phyloP scores from a whole-genome alignment of 2,888 invertebrate genomes.

The Gymnosoma rotundatum region DNA sequence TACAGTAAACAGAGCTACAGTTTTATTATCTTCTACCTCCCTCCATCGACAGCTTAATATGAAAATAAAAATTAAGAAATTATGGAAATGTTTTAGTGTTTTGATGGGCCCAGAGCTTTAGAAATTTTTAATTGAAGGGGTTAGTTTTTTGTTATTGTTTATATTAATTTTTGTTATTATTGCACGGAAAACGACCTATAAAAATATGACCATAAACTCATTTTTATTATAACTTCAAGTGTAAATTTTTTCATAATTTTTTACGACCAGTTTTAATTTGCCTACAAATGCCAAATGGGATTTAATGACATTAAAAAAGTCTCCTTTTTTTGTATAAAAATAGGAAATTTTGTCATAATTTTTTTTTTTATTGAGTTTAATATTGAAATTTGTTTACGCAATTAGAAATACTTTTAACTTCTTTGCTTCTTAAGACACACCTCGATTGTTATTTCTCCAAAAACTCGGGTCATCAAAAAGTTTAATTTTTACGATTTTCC shows the following conservation, averaged over 20 bases:
- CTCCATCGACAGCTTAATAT: not conserved
- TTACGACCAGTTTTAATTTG: slow-evolving; percentile 51
- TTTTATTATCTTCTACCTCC: not conserved
- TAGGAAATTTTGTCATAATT: slow-evolving; percentile 37
- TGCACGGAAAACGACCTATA: slow-evolving; percentile 43
- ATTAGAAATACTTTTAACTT: slow-evolving; percentile 62
- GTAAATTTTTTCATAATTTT: slow-evolving; percentile 52
- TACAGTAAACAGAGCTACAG: slow-evolving; percentile 45
- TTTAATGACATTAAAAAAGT: slow-evolving; percentile 45
- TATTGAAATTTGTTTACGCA: slow-evolving; percentile 61
- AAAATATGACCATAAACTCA: slow-evolving; percentile 59
- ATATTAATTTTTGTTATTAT: slow-evolving; percentile 42
- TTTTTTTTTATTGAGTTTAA: slow-evolving; percentile 37
- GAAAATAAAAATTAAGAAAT: slow-evolving; percentile 48
- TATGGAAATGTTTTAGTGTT: slow-evolving; percentile 62
- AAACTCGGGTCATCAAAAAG: slow-evolving; percentile 40
- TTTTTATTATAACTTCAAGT: slow-evolving; percentile 52
- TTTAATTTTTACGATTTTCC: slow-evolving; percentile 31
- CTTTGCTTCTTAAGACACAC: slow-evolving; percentile 34
- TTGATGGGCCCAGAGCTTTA: slow-evolving; percentile 37
- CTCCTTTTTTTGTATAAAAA: slow-evolving; percentile 49
- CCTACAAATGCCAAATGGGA: slow-evolving; percentile 46
- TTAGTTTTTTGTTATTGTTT: slow-evolving; percentile 55
- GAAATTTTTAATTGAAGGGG: slow-evolving; percentile 53
- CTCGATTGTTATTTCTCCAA: slow-evolving; percentile 25